Evolutionary conservation across 2,113 vertebrate species (phyloP).

Genomic region (Campylomormyrus numenius): DNA sequence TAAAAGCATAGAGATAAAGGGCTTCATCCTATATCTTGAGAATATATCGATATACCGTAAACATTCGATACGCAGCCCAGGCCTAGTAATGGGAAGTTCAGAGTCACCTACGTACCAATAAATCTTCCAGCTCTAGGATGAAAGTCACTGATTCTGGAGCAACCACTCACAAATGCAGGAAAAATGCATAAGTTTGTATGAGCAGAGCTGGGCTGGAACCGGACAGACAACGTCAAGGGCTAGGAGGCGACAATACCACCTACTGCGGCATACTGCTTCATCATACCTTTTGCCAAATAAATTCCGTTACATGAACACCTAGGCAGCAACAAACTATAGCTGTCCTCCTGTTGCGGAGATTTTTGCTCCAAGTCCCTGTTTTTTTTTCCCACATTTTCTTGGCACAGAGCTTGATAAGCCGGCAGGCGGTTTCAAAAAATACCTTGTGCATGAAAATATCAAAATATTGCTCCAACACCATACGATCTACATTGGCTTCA

Average conservation of each 20-base stretch:
- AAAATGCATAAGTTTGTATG: not conserved
- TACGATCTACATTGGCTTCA: not conserved
- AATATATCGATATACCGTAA: not conserved
- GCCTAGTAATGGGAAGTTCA: not conserved
- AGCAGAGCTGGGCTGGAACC: not conserved
- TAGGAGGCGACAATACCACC: not conserved
- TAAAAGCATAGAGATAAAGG: not conserved
- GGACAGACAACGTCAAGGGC: not conserved
- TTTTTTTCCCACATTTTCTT: not conserved
- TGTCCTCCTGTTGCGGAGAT: not conserved
- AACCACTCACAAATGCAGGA: not conserved
- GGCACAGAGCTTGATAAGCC: not conserved
- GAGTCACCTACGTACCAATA: not conserved
- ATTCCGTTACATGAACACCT: not conserved
- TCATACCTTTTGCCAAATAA: not conserved
- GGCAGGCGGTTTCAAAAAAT: not conserved
- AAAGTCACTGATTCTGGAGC: not conserved
- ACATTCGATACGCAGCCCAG: not conserved
- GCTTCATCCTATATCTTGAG: not conserved
- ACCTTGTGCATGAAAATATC: not conserved
- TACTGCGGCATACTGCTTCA: not conserved
- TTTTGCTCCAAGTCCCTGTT: not conserved
- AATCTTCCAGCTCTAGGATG: not conserved
- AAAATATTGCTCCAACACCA: conserved; percentile 7
- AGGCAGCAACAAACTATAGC: not conserved